Conservation (phyloP, 2,888 invertebrate species). For the Melolontha melolontha region DNA sequence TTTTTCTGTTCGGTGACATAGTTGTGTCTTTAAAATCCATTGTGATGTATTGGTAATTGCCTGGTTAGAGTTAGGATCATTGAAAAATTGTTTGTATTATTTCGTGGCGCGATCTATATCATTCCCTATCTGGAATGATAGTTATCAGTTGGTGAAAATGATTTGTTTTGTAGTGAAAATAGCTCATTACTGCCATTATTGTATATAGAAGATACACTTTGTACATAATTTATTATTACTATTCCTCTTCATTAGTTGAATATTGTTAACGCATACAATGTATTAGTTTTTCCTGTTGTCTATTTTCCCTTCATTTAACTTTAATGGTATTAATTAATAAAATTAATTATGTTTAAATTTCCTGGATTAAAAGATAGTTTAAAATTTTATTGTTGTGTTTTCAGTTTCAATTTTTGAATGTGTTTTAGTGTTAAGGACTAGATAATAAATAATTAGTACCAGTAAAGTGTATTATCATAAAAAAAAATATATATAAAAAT, state of each 20-base stretch:
- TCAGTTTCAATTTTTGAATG: slow-evolving; percentile 24
- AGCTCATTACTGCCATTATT: slow-evolving; percentile 49
- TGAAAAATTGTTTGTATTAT: no score
- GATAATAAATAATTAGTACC: slow-evolving; percentile 43
- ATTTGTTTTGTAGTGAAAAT: slow-evolving; percentile 42
- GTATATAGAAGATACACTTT: slow-evolving; percentile 40
- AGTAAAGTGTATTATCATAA: slow-evolving; percentile 44
- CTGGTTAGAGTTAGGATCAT: no score
- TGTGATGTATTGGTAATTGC: no score
- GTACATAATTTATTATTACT: slow-evolving; percentile 44
- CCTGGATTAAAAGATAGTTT: slow-evolving; percentile 18
- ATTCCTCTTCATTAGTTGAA: slow-evolving; percentile 38
- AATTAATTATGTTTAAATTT: slow-evolving; percentile 4
- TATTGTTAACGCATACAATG: slow-evolving; percentile 20
- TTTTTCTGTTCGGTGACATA: no score
- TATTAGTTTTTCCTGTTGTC: slow-evolving; percentile 10
- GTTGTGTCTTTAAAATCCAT: no score
- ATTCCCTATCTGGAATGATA: slow-evolving; percentile 1
- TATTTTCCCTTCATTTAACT: slow-evolving; percentile 29
- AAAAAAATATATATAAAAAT: slow-evolving; percentile 47
- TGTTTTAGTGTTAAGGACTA: slow-evolving; percentile 32
- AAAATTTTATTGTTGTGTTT: slow-evolving; percentile 35
- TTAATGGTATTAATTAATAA: slow-evolving; percentile 46
- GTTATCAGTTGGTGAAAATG: slow-evolving; percentile 24
- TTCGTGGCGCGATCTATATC: no score